Conservation (phyloP, 1,140 invertebrate genomes). For the Drosophila baimaii region DNA sequence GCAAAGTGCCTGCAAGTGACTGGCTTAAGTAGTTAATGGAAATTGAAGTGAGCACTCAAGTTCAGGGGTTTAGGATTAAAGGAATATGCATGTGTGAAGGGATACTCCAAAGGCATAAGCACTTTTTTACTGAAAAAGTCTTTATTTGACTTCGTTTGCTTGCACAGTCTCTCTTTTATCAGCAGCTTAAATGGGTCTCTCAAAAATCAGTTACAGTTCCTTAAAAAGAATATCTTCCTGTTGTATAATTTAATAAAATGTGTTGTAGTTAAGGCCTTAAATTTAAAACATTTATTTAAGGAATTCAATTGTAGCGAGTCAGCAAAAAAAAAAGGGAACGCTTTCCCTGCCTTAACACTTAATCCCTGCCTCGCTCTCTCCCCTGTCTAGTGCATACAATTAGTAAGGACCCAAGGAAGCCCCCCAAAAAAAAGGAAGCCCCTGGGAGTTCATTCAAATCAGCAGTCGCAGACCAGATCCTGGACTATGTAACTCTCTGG, state of each 20-base stretch:
- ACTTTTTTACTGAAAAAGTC: background rate
- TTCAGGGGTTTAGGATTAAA: background rate
- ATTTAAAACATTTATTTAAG: background rate
- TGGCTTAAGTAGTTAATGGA: slow-evolving; percentile 39
- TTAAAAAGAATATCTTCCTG: no score
- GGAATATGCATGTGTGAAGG: background rate
- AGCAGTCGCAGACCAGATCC: slow-evolving; percentile 25
- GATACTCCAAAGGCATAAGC: background rate
- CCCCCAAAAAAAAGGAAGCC: slow-evolving; percentile 12
- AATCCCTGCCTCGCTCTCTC: background rate
- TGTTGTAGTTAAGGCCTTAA: background rate
- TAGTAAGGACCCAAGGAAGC: slow-evolving; percentile 52
- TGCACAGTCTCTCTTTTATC: background rate
- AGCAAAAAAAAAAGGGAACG: background rate
- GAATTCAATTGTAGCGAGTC: slow-evolving; percentile 23
- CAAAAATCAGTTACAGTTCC: background rate
- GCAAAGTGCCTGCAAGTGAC: slow-evolving; percentile 46
- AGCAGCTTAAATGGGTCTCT: background rate
- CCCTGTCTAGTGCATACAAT: slow-evolving; percentile 61
- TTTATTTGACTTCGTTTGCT: background rate
- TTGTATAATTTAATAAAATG: background rate
- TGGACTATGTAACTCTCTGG: slow-evolving; percentile 16
- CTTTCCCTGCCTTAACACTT: background rate
- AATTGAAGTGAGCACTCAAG: slow-evolving; percentile 38
- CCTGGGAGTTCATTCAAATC: slow-evolving; percentile 36